Evolutionary conservation across 2,797 vertebrate species (phyloP).

Genomic region (Remorina albescens): DNA sequence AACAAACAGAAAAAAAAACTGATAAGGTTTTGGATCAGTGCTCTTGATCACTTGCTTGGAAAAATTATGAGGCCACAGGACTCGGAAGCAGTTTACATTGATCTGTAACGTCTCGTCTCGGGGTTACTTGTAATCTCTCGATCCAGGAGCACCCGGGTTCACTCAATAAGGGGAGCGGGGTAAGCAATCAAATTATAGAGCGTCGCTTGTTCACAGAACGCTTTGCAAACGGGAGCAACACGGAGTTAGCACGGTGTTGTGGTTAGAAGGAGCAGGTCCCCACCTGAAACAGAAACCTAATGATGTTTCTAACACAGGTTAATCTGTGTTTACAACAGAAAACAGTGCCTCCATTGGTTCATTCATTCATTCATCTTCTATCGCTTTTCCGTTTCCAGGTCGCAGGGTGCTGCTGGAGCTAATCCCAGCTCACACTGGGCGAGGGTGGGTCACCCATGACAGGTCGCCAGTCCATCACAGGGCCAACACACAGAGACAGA

Average conservation of each 20-base stretch:
- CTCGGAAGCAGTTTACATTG: conserved; percentile 57
- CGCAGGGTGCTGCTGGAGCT: too few relatives aligned
- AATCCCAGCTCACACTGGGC: too few relatives aligned
- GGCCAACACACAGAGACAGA: too few relatives aligned
- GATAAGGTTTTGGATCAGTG: conserved; percentile 65
- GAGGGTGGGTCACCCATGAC: too few relatives aligned
- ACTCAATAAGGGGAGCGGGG: conserved; percentile 45
- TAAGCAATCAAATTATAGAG: conserved; percentile 51
- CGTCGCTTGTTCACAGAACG: not conserved
- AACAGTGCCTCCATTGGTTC: not conserved
- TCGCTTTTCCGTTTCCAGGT: too few relatives aligned
- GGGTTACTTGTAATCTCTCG: conserved; percentile 54
- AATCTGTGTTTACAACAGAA: conserved; percentile 9
- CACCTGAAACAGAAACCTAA: not conserved
- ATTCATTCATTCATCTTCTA: too few relatives aligned
- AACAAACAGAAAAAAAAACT: too few relatives aligned
- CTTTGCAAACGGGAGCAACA: conserved; percentile 4
- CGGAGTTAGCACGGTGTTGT: not conserved
- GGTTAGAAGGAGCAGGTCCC: not conserved
- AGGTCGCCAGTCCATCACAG: too few relatives aligned
- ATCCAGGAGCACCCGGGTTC: conserved; percentile 34
- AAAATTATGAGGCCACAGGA: conserved; percentile 64
- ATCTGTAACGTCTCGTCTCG: conserved; percentile 46
- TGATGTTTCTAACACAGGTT: not conserved
- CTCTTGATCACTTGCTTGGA: conserved; percentile 58